Percentiles rank a stretch among this genome's conserved stretches.
phyloP scores from a whole-genome alignment of 1,140 invertebrate genomes.

The Hestina assimilis region DNA sequence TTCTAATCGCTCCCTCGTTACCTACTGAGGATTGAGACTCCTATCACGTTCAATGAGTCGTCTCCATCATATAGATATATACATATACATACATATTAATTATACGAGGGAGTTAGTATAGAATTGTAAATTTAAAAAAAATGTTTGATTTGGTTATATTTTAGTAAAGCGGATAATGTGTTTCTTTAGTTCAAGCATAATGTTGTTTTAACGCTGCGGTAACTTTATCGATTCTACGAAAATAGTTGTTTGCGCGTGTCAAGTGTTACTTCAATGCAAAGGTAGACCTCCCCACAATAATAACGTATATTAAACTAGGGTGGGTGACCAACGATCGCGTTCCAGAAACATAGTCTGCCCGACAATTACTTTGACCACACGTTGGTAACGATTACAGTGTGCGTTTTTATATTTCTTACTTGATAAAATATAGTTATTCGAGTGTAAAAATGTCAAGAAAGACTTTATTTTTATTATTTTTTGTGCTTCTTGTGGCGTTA shows the following conservation, averaged over 20 bases:
- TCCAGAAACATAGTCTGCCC: constrained; percentile 49
- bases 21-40: too few relatives aligned
- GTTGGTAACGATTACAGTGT: constrained; percentile 6
- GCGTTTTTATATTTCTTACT: neutral
- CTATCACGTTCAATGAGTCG: too few relatives aligned
- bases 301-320: constrained; percentile 28
- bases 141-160: too few relatives aligned
- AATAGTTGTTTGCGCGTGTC: constrained; percentile 36
- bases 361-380: constrained; percentile 28
- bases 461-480: constrained; percentile 32
- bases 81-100: too few relatives aligned
- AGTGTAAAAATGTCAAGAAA: constrained; percentile 36
- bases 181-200: neutral
- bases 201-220: constrained; percentile 11
- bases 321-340: constrained; percentile 46
- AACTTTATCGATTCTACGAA: constrained; percentile 39
- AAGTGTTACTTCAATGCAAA: constrained; percentile 24
- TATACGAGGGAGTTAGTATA: too few relatives aligned
- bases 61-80: too few relatives aligned
- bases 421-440: neutral
- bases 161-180: too few relatives aligned
- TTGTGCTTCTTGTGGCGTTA: constrained; percentile 30
- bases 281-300: constrained; percentile 31
- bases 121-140: too few relatives aligned
- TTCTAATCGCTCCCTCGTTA: too few relatives aligned